Evolutionary conservation across 2,113 vertebrate genomes (phyloP).

Genomic region (Cygnus atratus): DNA sequence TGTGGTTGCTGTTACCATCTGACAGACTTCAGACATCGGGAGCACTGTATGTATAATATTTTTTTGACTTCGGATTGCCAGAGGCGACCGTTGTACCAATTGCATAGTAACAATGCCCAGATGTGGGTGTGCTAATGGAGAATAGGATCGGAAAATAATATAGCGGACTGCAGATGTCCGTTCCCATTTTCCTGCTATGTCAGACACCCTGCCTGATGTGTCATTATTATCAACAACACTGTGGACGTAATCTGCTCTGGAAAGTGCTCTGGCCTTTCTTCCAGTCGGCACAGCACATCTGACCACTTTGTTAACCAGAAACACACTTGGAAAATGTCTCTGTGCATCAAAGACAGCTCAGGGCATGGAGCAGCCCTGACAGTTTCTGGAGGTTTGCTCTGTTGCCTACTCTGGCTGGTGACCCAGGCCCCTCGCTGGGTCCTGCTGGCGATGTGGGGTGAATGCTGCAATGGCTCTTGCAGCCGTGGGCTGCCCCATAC

Average conservation of each 20-base stretch:
- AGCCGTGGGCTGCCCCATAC: accelerated
- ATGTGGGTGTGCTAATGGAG: background rate
- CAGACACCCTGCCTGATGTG: background rate
- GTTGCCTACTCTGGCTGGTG: background rate
- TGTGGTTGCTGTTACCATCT: background rate
- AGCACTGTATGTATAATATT: background rate
- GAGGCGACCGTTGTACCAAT: background rate
- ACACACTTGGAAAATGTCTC: background rate
- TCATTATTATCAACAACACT: background rate
- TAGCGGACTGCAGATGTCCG: background rate
- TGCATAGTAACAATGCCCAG: background rate
- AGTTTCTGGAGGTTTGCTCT: background rate
- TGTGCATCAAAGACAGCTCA: background rate
- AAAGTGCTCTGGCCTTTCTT: background rate
- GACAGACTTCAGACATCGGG: background rate
- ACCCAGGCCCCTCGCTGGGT: background rate
- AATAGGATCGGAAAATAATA: background rate
- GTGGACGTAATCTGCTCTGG: background rate
- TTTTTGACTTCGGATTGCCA: background rate
- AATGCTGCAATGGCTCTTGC: background rate
- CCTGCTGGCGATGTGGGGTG: background rate
- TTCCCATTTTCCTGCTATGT: background rate
- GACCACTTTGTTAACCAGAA: background rate
- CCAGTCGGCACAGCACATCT: background rate
- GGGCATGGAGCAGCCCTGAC: background rate